Base-by-base conservation (phyloP, 64 coral and sea anemone genomes). In the Montipora capricornis region DNA sequence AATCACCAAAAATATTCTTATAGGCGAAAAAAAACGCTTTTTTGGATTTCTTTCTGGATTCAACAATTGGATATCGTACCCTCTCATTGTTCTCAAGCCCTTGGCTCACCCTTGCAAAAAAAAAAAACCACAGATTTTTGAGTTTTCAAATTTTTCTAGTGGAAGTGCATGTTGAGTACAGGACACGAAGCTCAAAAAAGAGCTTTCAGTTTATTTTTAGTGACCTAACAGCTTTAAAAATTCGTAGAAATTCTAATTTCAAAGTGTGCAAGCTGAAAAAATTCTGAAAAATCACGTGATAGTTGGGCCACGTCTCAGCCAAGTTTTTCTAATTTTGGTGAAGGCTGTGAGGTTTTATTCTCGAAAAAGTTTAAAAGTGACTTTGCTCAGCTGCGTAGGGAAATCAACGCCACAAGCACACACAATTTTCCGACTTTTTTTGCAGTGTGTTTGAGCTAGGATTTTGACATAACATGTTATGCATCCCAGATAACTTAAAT, bases 111-210 rank as follows among this genome's bases (percentile, higher is more conserved):
- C 11, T 69, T 69, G 67, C 67, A 69, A 69, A 69, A 69, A 69
- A 69, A 69, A 26, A 26, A 55, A 55, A 55, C 52, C 7, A 69
- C 67, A 69, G 67, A 69, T 69, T 69, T 69, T 69, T 69, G 67
- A 69, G 67, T 69, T 69, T 69, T 69, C 67, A 69, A 69, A 69
- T 69, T 69, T 69, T 69, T 55, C 67, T 69, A 69, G 67, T 69
- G 67, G 67, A 69, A 16, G 67, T 69, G 67, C 67, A 69, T 69
- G 67, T 69, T 19, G 67, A 69, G 67, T 69, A 69, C 67, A 69
- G 67, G 67, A 69, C 67, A 69, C 67, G 67, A 69, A 69, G 67
- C 67, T 69, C 67, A 69, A 69, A 69, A 69, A 69, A 69, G 67
- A 69, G 67, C 7, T 69, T 69, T 69, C 67, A 69, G 67, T 69